phyloP scores from a whole-genome alignment of 2,888 invertebrate species.

The Alentia gelatinosa region DNA sequence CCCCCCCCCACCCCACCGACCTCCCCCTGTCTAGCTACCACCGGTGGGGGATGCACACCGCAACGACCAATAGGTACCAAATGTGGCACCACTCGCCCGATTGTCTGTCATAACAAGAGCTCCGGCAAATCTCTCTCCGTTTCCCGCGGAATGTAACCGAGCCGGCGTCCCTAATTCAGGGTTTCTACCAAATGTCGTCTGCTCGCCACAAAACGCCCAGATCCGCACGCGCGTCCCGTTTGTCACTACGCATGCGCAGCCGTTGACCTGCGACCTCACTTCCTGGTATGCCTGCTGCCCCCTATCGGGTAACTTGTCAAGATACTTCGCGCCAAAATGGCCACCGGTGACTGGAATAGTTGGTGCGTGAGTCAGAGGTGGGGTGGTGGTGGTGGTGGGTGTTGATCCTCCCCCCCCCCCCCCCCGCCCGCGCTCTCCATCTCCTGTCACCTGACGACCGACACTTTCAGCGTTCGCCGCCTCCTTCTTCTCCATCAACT shows the following conservation, averaged over 20 bases:
- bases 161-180: background rate
- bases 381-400: too few relatives aligned
- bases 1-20: too few relatives aligned
- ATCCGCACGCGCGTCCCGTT: background rate
- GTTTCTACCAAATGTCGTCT: background rate
- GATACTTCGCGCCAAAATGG: background rate
- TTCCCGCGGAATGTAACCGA: background rate
- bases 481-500: too few relatives aligned
- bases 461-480: background rate
- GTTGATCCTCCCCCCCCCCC: background rate
- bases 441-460: background rate
- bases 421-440: background rate
- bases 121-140: background rate
- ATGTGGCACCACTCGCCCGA: background rate
- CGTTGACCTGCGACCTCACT: background rate
- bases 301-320: slow-evolving; percentile 1
- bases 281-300: background rate
- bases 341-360: background rate
- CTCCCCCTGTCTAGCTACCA: too few relatives aligned
- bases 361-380: background rate
- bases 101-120: background rate
- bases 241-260: background rate
- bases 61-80: background rate
- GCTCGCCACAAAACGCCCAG: background rate
- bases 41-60: background rate